Conservation (phyloP, 2,113 vertebrate species). For the Ciconia boyciana region DNA sequence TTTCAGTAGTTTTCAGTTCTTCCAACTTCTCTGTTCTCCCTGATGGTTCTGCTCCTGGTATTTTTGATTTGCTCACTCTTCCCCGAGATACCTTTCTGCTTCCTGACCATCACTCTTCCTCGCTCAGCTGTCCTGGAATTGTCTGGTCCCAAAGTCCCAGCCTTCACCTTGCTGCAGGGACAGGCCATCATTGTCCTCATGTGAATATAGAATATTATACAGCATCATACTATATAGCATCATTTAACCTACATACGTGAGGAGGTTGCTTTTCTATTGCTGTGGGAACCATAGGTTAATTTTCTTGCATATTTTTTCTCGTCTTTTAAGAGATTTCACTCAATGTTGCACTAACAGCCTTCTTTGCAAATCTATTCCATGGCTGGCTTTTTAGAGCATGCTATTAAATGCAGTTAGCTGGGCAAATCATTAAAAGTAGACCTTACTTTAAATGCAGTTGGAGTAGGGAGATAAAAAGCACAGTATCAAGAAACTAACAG, state of each 20-base stretch:
- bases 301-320: not conserved
- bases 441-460: not conserved
- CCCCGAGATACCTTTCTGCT: not conserved
- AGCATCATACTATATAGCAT: not conserved
- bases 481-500: not conserved
- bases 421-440: not conserved
- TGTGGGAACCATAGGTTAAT: slow-evolving; percentile 6
- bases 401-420: not conserved
- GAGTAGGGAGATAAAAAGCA: not conserved
- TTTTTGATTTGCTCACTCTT: not conserved
- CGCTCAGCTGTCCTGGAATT: not conserved
- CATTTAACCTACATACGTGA: not conserved
- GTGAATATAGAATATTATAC: not conserved
- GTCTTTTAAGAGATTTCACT: not conserved
- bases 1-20: not conserved
- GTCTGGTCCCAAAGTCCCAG: not conserved
- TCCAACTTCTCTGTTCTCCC: not conserved
- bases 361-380: not conserved
- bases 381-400: not conserved
- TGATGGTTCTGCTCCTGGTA: not conserved
- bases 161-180: not conserved
- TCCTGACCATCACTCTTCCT: not conserved
- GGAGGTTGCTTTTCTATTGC: not conserved
- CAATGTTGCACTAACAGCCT: not conserved
- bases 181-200: not conserved